Evolutionary conservation across 2,113 vertebrate species (phyloP), one percentile per base, ranked within the genome.

Genomic region (Osmerus eperlanus): DNA sequence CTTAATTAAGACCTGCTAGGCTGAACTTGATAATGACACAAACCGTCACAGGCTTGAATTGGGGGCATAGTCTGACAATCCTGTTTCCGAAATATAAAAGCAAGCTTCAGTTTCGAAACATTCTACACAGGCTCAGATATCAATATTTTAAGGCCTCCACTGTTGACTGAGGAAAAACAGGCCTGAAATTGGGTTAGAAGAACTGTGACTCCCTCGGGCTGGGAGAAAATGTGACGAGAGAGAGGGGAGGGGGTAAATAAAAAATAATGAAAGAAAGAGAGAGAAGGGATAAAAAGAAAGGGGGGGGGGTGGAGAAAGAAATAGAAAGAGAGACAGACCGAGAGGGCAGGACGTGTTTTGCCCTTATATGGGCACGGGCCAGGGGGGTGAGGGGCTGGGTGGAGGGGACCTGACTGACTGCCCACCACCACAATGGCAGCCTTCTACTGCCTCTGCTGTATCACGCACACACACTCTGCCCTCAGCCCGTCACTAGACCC

Each of bases 191-290:
- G 82, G 86, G 85, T 87, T 84, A 88, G 71, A 56, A 79, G 79
- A 82, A 65, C 79, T 78, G 76, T 13, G 60, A 77, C 78, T 83
- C 82, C 84, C 79, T 83, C 74, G 72, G 85, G 85, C 85, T 77
- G 76, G 79, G 77, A 88, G 84, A 75, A 74, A 86, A 88, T 85
- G 86, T 86, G 86, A 89, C 87, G 86, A 81, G 73, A 71, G 79
- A 81, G 83, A 28, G 71, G 81, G 78, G 75, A 79, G 65, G 81
- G 65, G 41, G 41, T 47, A 12, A 11, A 47, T 47, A 47, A 47
- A 47, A 8, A 36, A 36, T 6, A 28, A 28, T 28, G 41, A 47
- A 47, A 11, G 41, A 47, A 47, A 47, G 41, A 47, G 41, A 47
- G 41, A 47, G 41, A 47, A 47, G 41, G 41, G 41, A 47, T 47